Conservation (phyloP, 92 coral and sea anemone genomes). For the Chrysogorgia sp. region DNA sequence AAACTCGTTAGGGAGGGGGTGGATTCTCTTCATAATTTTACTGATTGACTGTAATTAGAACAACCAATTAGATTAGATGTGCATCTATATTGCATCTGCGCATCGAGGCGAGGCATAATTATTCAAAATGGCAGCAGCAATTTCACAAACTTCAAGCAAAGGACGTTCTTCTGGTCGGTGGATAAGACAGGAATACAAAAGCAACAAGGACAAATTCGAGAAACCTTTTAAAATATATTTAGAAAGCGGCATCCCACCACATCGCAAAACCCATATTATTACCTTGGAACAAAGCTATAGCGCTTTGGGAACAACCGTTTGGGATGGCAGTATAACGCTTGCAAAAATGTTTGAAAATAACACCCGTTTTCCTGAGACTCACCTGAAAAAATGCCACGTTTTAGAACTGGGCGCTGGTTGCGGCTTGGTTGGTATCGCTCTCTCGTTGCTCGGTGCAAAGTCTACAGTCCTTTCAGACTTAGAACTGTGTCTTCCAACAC, state of each 20-base stretch:
- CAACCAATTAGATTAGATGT: no score
- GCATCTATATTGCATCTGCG: no score
- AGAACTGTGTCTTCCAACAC: constrained; percentile 75
- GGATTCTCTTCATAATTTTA: no score
- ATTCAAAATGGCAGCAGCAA: neutral
- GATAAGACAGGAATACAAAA: constrained; percentile 90
- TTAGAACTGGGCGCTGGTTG: constrained; percentile 96
- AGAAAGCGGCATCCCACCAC: neutral
- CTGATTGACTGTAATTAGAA: no score
- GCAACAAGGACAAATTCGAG: constrained; percentile 81
- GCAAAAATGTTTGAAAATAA: constrained; percentile 92
- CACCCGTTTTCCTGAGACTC: constrained; percentile 48
- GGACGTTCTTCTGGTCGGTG: constrained; percentile 42
- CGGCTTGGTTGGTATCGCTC: constrained; percentile 83
- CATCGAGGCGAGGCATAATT: no score
- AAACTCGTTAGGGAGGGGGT: no score
- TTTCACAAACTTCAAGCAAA: neutral
- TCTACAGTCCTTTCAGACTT: constrained; percentile 72
- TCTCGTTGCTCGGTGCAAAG: constrained; percentile 74
- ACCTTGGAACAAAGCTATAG: constrained; percentile 71
- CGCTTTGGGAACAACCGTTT: constrained; percentile 88
- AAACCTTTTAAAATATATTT: constrained; percentile 70
- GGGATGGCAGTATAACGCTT: constrained; percentile 96
- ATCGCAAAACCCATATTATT: neutral
- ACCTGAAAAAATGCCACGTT: constrained; percentile 54